Conservation (phyloP, 2,888 invertebrate genomes). For the Drosophila colorata region DNA sequence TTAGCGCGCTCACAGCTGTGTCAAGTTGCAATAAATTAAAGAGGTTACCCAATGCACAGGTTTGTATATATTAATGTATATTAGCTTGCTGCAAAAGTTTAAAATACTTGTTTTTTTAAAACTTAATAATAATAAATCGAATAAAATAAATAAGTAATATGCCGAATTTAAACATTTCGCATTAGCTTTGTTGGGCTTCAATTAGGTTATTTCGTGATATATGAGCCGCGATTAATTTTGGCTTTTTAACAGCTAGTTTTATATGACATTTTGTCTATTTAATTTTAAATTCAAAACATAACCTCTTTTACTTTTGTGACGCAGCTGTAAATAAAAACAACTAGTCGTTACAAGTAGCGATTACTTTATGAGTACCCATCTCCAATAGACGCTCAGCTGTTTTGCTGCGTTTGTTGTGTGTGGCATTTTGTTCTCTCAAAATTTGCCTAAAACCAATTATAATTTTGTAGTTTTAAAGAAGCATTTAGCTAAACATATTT, state of each 20-base stretch:
- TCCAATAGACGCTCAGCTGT: conserved; percentile 36
- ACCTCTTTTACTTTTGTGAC: background rate
- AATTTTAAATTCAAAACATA: too few relatives aligned
- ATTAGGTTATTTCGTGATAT: too few relatives aligned
- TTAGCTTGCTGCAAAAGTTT: background rate
- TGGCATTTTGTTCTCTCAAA: conserved; percentile 5
- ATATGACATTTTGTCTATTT: too few relatives aligned
- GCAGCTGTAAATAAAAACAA: background rate
- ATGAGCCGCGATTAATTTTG: too few relatives aligned
- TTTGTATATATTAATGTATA: background rate
- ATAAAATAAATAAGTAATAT: too few relatives aligned
- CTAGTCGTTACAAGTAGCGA: conserved; percentile 1
- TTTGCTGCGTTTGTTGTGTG: conserved; percentile 91
- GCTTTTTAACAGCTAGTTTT: too few relatives aligned
- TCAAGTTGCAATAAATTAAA: background rate
- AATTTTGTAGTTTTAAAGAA: background rate
- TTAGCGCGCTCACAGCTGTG: conserved; percentile 34
- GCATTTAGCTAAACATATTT: background rate
- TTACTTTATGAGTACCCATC: background rate
- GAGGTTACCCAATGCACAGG: conserved; percentile 10
- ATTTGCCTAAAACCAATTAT: conserved; percentile 17
- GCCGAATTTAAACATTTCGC: too few relatives aligned
- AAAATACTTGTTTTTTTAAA: too few relatives aligned
- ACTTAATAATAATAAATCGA: too few relatives aligned
- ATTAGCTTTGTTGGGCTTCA: too few relatives aligned